Base-by-base conservation (phyloP, 2,113 vertebrate genomes). In the Varanus komodoensis region DNA sequence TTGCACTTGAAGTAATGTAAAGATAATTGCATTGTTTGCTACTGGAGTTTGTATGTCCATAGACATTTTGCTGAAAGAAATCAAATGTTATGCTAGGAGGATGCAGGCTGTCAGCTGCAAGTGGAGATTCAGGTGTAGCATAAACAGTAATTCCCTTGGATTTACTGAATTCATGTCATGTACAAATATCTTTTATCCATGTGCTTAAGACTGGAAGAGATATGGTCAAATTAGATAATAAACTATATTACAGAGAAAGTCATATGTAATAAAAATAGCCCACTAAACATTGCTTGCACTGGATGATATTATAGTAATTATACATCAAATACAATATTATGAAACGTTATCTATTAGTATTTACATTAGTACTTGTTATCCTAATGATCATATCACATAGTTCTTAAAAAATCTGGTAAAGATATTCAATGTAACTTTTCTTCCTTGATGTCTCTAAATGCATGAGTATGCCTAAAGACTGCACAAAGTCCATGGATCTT, bases 21-120 rank as follows among this genome's bases (percentile, higher is more conserved):
- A 71, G 54, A 87, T 91, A 96, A 97, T 96, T 96, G 93, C 97
- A 97, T 87, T 87, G 82, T 92, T 94, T 23, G 54, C 89, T 86
- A 85, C 80, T 44, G 90, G 91, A 95, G 90, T 86, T 94, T 89
- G 91, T 95, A 94, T 87, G 89, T 93, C 82, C 75, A 87, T 77
- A 87, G 75, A 82, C 82, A 71, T 85, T 90, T 90, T 73, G 57
- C 82, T 95, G 89, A 4, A 2, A 85, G 90, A 93, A 87, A 94
- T 79, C 25, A 82, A n/a, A 79, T 2, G 8, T 89, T 89, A 84
- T 89, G 74, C 85, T 69, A 79, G 82, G 79, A 25, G 48, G 57
- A 79, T 85, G 29, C 34, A 79, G 86, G 71, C 89, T 85, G 88
- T 91, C 74, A 12, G 92, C 88, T 82, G 79, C 54, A 93, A 89